Conservation (phyloP, 1,140 invertebrate species). For the Drosophila varians region DNA sequence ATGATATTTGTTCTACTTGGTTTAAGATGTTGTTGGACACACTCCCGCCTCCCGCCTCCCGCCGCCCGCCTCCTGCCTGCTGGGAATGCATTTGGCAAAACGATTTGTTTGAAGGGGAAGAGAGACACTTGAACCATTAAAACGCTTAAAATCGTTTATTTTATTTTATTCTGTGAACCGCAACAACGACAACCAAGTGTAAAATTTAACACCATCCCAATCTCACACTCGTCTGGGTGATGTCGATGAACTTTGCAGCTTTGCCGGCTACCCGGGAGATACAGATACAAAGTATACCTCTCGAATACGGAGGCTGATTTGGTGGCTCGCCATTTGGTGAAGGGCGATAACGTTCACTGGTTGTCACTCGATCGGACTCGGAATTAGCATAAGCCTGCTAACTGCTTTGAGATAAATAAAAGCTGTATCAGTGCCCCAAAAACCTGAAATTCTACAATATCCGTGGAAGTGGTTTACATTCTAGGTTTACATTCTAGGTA, state of each 20-base stretch:
- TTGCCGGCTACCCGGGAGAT: conserved; percentile 1
- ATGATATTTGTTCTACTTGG: conserved; percentile 82
- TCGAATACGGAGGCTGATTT: conserved; percentile 12
- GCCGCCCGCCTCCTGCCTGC: conserved; percentile 8
- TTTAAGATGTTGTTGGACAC: conserved; percentile 71
- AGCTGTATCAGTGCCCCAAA: conserved; percentile 11
- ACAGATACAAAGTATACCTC: conserved; percentile 10
- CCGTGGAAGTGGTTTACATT: conserved; percentile 6
- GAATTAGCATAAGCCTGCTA: conserved; percentile 68
- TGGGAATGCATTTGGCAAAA: conserved; percentile 43
- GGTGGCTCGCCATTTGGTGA: conserved; percentile 11
- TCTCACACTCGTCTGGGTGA: conserved; percentile 56
- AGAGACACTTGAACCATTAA: conserved; percentile 44
- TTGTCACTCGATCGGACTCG: conserved; percentile 42
- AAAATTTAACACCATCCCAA: conserved; percentile 50
- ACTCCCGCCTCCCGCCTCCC: conserved; percentile 6
- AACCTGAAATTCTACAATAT: conserved; percentile 31
- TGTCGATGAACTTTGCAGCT: conserved; percentile 70
- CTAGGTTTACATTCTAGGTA: conserved; percentile 24
- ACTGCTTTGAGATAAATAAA: conserved; percentile 20
- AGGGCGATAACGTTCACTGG: conserved; percentile 46
- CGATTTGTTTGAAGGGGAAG: conserved; percentile 38
- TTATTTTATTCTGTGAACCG: background rate
- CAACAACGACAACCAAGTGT: conserved; percentile 38
- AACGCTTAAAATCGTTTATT: conserved; percentile 33